Conservation (phyloP, 1,140 invertebrate species). For the Megalopta genalis region DNA sequence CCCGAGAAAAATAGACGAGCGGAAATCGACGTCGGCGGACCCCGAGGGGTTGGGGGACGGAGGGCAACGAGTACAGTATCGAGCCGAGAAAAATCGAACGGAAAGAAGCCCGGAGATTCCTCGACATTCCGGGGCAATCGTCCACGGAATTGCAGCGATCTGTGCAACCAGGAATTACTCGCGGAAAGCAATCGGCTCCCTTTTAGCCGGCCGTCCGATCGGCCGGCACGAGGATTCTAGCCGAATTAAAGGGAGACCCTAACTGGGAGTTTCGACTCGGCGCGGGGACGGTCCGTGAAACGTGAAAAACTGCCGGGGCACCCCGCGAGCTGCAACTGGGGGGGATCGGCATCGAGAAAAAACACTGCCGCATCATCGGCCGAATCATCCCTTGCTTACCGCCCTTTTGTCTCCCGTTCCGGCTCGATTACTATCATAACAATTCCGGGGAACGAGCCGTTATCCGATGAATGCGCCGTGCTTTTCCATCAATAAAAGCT, state of each 20-base stretch:
- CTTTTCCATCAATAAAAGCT: no score
- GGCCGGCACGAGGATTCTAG: background rate
- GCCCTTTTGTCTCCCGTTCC: no score
- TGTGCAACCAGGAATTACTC: slow-evolving; percentile 29
- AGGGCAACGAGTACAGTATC: no score
- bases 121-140: slow-evolving; percentile 22
- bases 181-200: slow-evolving; percentile 29
- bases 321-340: no score
- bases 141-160: slow-evolving; percentile 35
- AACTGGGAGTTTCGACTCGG: background rate
- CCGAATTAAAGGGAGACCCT: slow-evolving; percentile 3
- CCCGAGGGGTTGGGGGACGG: no score
- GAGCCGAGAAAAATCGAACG: slow-evolving; percentile 9
- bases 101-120: background rate
- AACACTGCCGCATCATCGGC: no score
- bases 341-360: no score
- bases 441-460: no score
- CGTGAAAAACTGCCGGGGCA: background rate
- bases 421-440: no score
- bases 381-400: no score
- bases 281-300: background rate
- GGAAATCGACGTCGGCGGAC: background rate
- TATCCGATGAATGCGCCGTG: no score
- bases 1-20: background rate
- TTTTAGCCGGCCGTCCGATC: slow-evolving; percentile 14